These are phyloP conservation scores for Drosophila stalkeri DNA, from an alignment of 2,888 invertebrate genomes.

Conservation along the genomic window DNA sequence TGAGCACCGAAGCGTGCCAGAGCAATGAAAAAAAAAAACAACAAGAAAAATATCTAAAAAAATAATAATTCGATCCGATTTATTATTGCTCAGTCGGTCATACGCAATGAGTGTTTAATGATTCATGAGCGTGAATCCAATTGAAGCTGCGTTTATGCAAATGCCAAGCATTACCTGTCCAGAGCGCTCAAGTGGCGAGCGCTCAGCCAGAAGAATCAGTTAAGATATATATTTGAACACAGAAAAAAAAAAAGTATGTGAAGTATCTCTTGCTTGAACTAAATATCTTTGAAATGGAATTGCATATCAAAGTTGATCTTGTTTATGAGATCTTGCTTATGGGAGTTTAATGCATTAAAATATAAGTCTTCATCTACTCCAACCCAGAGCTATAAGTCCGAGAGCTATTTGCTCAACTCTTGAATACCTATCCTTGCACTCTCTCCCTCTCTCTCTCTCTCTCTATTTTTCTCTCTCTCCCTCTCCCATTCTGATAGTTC, in stretches of 20 bases:
- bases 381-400: background rate
- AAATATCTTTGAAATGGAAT: background rate
- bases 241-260: too few relatives aligned
- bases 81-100: conserved; percentile 51
- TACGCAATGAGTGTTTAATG: conserved; percentile 38
- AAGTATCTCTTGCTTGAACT: background rate
- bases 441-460: background rate
- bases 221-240: background rate
- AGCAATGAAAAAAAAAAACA: conserved; percentile 4
- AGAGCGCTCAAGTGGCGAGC: background rate
- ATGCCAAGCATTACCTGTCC: conserved; percentile 12
- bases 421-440: background rate
- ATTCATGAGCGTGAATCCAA: conserved; percentile 29
- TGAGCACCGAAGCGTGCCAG: conserved; percentile 61
- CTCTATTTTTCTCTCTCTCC: background rate
- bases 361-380: background rate
- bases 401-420: background rate
- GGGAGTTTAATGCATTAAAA: background rate
- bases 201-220: conserved; percentile 5
- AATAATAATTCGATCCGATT: conserved; percentile 15
- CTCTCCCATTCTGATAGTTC: background rate
- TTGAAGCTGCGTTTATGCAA: conserved; percentile 27
- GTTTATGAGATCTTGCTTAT: background rate
- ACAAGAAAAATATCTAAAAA: background rate
- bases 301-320: background rate